These are phyloP conservation scores for Apis laboriosa DNA, from an alignment of 1,140 invertebrate genomes.

Conservation along the genomic window DNA sequence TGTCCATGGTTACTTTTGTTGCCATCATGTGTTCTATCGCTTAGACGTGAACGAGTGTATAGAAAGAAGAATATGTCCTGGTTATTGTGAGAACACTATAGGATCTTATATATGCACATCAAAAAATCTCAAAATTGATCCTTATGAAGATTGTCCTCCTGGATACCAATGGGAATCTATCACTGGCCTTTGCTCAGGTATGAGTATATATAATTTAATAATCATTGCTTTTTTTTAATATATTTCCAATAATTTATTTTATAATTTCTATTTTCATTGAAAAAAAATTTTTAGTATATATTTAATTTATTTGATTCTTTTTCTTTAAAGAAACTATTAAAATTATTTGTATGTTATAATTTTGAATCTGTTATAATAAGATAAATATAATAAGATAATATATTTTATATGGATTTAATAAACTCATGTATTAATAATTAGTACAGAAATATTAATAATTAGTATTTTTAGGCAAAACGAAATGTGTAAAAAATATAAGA, in stretches of 20 bases:
- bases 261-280: neutral
- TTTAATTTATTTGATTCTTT: neutral
- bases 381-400: neutral
- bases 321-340: neutral
- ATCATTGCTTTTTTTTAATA: neutral
- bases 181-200: conserved; percentile 80
- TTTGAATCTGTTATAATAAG: neutral
- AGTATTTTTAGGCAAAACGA: neutral
- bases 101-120: conserved; percentile 83
- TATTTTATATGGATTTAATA: neutral
- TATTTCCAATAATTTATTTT: neutral
- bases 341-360: neutral
- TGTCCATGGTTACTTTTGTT: conserved; percentile 32
- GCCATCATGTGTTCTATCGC: conserved; percentile 47
- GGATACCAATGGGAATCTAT: conserved; percentile 83
- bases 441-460: neutral
- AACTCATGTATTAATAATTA: no score
- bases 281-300: neutral
- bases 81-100: conserved; percentile 85
- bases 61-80: conserved; percentile 80
- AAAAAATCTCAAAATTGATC: conserved; percentile 71
- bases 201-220: conserved; percentile 11
- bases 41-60: conserved; percentile 87
- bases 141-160: conserved; percentile 82
- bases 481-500: neutral